Evolutionary conservation across 2,113 vertebrate species (phyloP), one percentile per base, ranked within the genome.

Genomic region (Eonycteris spelaea): DNA sequence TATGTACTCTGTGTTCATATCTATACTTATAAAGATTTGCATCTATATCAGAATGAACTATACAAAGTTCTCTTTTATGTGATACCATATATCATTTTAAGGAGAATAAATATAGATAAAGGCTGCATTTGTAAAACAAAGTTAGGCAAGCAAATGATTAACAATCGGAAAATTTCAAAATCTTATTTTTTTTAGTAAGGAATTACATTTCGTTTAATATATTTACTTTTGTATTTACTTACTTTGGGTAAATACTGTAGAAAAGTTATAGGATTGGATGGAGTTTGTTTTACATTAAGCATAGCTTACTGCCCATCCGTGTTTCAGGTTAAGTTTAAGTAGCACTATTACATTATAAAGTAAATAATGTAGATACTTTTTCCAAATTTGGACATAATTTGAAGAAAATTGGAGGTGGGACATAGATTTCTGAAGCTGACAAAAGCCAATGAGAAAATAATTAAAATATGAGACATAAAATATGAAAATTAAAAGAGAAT

Each of bases 11-110:
- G 9, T 80, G 55, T 68, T 80, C 51, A 53, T 77, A 24, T 75
- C n/a, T 95, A 15, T 77, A n/a, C 86, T 85, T 91, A 38, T n/a
- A 84, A 59, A 68, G 38, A 55, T 88, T 96, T 93, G 91, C 30
- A 59, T 83, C 57, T 91, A 78, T 63, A 65, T 73, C 18, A 30
- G 24, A 68, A 35, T 68, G n/a, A 84, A 70, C 22, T 40, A 9
- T 35, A 63, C 8, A 79, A 40, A 73, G 9, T 61, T 94, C n/a
- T 82, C n/a, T 86, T 86, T 92, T 65, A 75, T 7, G 7, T 63
- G 6, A 13, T 82, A 28, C 59, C 7, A 38, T 74, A 48, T 77
- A 5, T 74, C 33, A 83, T 48, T 48, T 63, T 75, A 71, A 85
- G 24, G 19, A 87, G 24, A 71, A 61, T 68, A 83, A 77, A 75